A percentile compares a stretch with the other conserved stretches of the same genome.
Evolutionary conservation across 2,113 vertebrate species (phyloP).

Genomic region (Mandrillus leucophaeus): DNA sequence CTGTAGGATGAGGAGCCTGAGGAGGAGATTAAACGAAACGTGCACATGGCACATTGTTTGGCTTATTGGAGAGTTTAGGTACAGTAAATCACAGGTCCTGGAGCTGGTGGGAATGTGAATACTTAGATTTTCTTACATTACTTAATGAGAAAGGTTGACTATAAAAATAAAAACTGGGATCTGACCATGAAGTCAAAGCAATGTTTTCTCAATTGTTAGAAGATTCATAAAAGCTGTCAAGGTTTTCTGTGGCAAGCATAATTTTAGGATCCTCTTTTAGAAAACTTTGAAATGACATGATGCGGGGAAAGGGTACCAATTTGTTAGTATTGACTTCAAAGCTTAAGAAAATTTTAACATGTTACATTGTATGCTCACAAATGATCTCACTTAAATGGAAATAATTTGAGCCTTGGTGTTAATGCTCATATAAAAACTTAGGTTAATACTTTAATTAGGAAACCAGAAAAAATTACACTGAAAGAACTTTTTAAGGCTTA

Average conservation of each 20-base stretch:
- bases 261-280: not conserved
- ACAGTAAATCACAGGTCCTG: not conserved
- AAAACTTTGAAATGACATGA: not conserved
- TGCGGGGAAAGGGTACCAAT: accelerated
- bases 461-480: not conserved
- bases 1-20: not conserved
- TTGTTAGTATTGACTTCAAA: not conserved
- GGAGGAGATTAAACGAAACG: accelerated
- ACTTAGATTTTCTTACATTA: not conserved
- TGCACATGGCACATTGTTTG: accelerated
- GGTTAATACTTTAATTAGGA: not conserved
- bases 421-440: not conserved
- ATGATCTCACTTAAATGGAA: not conserved
- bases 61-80: not conserved
- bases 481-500: not conserved
- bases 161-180: not conserved
- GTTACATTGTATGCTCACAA: not conserved
- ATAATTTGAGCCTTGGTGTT: not conserved
- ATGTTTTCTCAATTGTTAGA: not conserved
- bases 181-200: not conserved
- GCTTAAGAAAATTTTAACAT: not conserved
- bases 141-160: not conserved
- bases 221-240: not conserved
- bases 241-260: not conserved
- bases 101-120: not conserved